Conservation (phyloP, 2,113 vertebrate genomes). For the Arvicanthis niloticus region DNA sequence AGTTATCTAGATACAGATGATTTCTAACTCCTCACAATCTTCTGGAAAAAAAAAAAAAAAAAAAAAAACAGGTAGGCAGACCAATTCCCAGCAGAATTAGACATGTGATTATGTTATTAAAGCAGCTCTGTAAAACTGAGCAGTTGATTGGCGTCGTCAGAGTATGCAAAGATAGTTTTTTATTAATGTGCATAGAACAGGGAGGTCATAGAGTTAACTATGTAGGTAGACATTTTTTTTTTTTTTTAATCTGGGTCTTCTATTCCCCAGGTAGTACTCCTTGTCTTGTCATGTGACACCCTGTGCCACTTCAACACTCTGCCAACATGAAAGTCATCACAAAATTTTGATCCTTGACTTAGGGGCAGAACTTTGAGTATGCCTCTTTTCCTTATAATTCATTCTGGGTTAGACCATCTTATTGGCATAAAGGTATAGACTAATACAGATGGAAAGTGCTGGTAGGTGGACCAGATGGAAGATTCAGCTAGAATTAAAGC, state of each 20-base stretch:
- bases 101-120: not conserved
- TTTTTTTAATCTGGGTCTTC: not conserved
- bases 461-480: not conserved
- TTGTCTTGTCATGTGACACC: not conserved
- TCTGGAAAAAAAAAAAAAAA: not conserved
- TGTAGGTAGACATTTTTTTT: not conserved
- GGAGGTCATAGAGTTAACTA: not conserved
- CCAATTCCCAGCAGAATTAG: rapidly evolving
- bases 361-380: not conserved
- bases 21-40: not conserved
- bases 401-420: not conserved
- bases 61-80: not conserved
- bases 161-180: not conserved
- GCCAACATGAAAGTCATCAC: not conserved
- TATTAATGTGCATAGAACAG: not conserved
- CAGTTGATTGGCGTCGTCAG: not conserved
- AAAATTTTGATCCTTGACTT: too few species aligned
- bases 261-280: too few species aligned
- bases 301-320: not conserved
- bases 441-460: not conserved
- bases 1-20: not conserved
- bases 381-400: not conserved
- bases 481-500: not conserved
- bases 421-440: not conserved
- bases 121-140: not conserved